Percentiles rank a stretch among this genome's conserved stretches.
Evolutionary conservation across 2,888 invertebrate genomes (phyloP).

Genomic region (Cylindroiulus punctatus): DNA sequence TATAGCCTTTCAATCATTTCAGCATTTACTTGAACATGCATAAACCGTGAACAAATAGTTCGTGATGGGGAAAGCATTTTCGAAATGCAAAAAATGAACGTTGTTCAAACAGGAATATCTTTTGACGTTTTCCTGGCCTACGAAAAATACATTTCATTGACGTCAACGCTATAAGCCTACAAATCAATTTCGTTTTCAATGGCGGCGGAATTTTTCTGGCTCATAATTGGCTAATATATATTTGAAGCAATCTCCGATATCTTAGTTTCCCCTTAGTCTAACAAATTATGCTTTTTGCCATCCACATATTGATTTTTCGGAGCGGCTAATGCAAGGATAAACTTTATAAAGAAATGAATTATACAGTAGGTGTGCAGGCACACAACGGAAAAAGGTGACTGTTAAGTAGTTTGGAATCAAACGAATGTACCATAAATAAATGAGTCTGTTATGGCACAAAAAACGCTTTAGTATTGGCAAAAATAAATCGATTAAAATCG

Average conservation of each 20-base stretch:
- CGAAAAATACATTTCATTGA: not conserved
- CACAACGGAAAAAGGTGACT: not conserved
- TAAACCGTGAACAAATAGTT: too few relatives aligned
- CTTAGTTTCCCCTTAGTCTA: constrained; percentile 42
- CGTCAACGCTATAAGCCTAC: not conserved
- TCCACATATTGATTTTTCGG: constrained; percentile 11
- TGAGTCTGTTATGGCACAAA: too few relatives aligned
- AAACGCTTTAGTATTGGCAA: too few relatives aligned
- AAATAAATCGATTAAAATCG: too few relatives aligned
- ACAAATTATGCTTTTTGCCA: constrained; percentile 21
- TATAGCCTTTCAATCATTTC: too few relatives aligned
- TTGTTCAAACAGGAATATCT: too few relatives aligned
- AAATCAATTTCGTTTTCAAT: constrained; percentile 37
- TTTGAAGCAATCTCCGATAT: constrained; percentile 27
- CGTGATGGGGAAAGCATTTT: too few relatives aligned
- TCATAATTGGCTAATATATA: constrained; percentile 47
- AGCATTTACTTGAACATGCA: too few relatives aligned
- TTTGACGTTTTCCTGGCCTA: not conserved
- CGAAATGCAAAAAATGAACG: too few relatives aligned
- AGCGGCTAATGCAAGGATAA: not conserved
- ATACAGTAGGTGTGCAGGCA: too few relatives aligned
- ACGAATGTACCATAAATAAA: too few relatives aligned
- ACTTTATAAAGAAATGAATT: not conserved
- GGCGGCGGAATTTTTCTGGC: not conserved
- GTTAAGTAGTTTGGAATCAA: not conserved